Conservation (phyloP, 35 echinoderm and acorn worm genomes). For the Stichopus chloronotus region DNA sequence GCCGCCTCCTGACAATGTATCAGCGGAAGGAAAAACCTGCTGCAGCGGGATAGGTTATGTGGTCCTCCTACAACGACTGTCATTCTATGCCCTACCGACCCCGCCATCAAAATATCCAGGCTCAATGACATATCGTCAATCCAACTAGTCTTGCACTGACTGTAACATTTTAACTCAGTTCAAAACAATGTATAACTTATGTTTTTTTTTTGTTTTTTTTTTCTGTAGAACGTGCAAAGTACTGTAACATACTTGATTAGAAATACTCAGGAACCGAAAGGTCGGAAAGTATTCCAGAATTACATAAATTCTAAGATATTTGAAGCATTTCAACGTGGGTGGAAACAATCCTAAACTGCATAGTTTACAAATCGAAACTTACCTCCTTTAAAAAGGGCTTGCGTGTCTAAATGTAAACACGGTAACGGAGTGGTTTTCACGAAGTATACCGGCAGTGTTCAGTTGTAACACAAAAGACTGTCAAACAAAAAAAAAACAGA, state of each 20-base stretch:
- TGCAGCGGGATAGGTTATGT: too few species aligned
- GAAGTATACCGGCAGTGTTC: not conserved
- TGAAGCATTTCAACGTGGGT: slow-evolving; percentile 43
- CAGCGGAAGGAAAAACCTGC: too few species aligned
- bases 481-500: not conserved
- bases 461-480: slow-evolving; percentile 18
- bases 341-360: not conserved
- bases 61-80: too few species aligned
- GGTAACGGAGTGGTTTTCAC: not conserved
- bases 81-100: too few species aligned
- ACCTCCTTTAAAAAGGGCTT: not conserved
- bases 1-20: too few species aligned
- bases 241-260: not conserved
- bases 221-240: too few species aligned
- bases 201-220: too few species aligned
- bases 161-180: too few species aligned
- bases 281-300: not conserved
- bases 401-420: not conserved
- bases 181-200: too few species aligned
- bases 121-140: too few species aligned
- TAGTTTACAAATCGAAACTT: not conserved
- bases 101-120: too few species aligned
- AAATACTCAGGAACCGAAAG: slow-evolving; percentile 10
- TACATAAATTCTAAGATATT: slow-evolving; percentile 33
- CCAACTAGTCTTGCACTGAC: too few species aligned